Conservation (phyloP, 2,888 invertebrate species). For the Conus canariensis region DNA sequence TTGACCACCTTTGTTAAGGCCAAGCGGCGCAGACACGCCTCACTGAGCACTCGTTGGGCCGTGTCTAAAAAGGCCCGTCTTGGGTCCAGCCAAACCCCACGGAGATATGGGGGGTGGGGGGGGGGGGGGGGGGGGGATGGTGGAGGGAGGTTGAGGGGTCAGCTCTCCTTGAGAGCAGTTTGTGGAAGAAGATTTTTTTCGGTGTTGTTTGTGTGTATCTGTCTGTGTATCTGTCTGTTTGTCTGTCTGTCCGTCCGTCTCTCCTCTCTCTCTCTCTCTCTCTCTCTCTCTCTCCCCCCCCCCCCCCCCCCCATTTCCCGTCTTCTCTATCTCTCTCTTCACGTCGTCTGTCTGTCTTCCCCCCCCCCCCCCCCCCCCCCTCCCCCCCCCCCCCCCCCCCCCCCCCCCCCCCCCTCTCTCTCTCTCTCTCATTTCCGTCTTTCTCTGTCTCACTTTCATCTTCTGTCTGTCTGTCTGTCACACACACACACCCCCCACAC, state of each 20-base stretch:
- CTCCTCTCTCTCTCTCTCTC: neutral
- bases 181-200: neutral
- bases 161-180: too few relatives aligned
- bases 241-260: neutral
- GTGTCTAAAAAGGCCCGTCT: too few relatives aligned
- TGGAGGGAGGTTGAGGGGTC: too few relatives aligned
- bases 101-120: too few relatives aligned
- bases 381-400: neutral
- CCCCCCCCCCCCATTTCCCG: neutral
- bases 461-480: neutral
- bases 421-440: neutral
- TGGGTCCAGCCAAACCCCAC: too few relatives aligned
- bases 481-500: neutral
- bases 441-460: neutral
- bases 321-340: neutral
- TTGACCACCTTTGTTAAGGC: too few relatives aligned
- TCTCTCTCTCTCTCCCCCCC: neutral
- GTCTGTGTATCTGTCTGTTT: neutral
- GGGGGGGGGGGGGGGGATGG: too few relatives aligned
- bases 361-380: neutral
- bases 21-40: too few relatives aligned
- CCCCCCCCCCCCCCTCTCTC: neutral
- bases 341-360: neutral
- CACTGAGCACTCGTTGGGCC: too few relatives aligned
- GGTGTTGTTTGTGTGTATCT: neutral